Evolutionary conservation across 2,797 vertebrate genomes (phyloP).

Genomic region (Euthynnus affinis): DNA sequence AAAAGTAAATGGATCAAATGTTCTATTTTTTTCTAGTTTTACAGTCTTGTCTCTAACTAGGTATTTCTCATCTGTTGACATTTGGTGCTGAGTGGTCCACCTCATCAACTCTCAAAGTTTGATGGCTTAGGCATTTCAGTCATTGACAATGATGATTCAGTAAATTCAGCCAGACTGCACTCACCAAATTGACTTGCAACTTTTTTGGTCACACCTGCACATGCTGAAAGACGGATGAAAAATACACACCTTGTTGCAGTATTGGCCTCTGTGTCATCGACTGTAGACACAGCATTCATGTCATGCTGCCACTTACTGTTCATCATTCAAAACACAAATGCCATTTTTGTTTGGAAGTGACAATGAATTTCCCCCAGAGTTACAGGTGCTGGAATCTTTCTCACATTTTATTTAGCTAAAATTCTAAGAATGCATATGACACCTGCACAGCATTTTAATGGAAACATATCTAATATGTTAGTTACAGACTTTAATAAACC

Average conservation of each 20-base stretch:
- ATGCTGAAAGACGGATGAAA: neutral
- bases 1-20: too few relatives aligned
- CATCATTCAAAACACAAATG: too few relatives aligned
- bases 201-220: too few relatives aligned
- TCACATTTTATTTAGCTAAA: neutral
- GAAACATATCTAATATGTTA: neutral
- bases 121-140: too few relatives aligned
- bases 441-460: neutral
- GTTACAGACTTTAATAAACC: slow-evolving; percentile 1
- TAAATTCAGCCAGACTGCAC: too few relatives aligned
- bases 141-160: too few relatives aligned
- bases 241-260: neutral
- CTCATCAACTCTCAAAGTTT: too few relatives aligned
- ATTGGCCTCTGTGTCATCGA: neutral
- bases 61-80: neutral
- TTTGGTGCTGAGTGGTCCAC: too few relatives aligned
- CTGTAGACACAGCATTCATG: neutral
- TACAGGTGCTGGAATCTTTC: neutral
- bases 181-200: too few relatives aligned
- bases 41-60: neutral
- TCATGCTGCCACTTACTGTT: neutral
- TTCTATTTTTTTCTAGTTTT: neutral
- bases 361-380: neutral
- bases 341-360: neutral
- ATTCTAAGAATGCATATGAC: neutral